These are phyloP conservation scores for Psittacara wagleri DNA, from an alignment of 2,113 vertebrate genomes.

Conservation along the genomic window DNA sequence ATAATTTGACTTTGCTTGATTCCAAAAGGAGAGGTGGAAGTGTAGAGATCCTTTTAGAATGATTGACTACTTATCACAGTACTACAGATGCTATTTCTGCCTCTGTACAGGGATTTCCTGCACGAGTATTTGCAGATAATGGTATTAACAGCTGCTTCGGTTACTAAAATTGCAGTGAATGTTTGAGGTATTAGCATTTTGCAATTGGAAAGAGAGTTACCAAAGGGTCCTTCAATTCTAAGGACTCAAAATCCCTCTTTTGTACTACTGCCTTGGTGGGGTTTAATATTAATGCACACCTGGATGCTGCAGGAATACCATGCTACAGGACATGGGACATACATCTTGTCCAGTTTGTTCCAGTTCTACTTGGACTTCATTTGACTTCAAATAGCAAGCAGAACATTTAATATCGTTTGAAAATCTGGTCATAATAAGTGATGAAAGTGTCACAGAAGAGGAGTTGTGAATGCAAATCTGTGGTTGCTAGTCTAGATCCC, in stretches of 20 bases:
- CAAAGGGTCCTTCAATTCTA: neutral
- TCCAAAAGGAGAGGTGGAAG: slow-evolving; percentile 19
- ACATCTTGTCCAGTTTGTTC: neutral
- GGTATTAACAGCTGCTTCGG: slow-evolving; percentile 37
- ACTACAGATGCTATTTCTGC: slow-evolving; percentile 56
- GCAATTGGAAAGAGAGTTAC: neutral
- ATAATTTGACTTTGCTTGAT: neutral
- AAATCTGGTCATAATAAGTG: neutral
- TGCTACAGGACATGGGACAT: neutral
- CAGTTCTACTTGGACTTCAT: neutral
- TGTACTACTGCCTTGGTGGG: neutral
- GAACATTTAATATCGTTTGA: neutral
- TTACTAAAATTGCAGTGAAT: slow-evolving; percentile 18
- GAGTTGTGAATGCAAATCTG: neutral
- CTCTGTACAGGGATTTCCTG: slow-evolving; percentile 48
- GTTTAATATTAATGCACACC: slow-evolving; percentile 47
- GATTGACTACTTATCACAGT: slow-evolving; percentile 33
- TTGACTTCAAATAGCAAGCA: neutral
- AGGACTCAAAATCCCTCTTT: neutral
- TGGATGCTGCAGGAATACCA: neutral
- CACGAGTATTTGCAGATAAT: slow-evolving; percentile 35
- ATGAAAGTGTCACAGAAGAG: neutral
- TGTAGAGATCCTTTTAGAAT: slow-evolving; percentile 31
- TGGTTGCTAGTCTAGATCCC: neutral
- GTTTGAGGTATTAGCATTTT: slow-evolving; percentile 30